Base-by-base conservation (phyloP, 1,140 invertebrate genomes). In the Phortica variegata region DNA sequence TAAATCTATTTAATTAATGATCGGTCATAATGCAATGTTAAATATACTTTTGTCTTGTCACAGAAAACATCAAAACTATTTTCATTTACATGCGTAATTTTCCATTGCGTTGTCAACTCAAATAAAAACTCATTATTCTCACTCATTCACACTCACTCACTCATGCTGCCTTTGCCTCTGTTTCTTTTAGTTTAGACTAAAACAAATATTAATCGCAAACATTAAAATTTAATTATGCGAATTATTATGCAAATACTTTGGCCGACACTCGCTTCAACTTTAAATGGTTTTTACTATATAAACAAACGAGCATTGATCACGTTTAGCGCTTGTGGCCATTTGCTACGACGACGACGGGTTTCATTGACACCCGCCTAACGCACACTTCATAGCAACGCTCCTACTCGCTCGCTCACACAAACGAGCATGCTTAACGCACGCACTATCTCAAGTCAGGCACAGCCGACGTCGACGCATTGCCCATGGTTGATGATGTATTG, bases 211-310 rank as follows among this genome's bases (percentile, higher is more conserved):
- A 26, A 26, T 26, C 23, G 23, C 5, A 26, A 26, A 58, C 52
- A 47, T 60, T 60, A 26, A 26, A 26, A 61, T 55, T 66, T 68
- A 66, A 66, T 66, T 68, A 66, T 66, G 62, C 62, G 62, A 60
- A 60, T 63, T 57, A 66, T 68, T 68, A 68, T 66, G 60, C 60
- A 65, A 62, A 68, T 54, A 58, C 47, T 50, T 26, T 45, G n/a
- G n/a, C n/a, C n/a, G 43, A 53, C 36, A 45, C 20, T 26, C 46
- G 29, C 17, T 32, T 29, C 43, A 19, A 43, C 20, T 26, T 33
- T 45, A 49, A 50, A 44, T 54, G 45, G 52, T 54, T 54, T 51
- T 42, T 43, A 49, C 48, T 54, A 51, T 46, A 38, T 43, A 26
- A 19, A 39, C 50, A 56, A 56, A 47, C 60, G 60, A 56, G 52